These are phyloP conservation scores for Lamellibrachia columna DNA, from an alignment of 2,888 invertebrate genomes.

Conservation along the genomic window DNA sequence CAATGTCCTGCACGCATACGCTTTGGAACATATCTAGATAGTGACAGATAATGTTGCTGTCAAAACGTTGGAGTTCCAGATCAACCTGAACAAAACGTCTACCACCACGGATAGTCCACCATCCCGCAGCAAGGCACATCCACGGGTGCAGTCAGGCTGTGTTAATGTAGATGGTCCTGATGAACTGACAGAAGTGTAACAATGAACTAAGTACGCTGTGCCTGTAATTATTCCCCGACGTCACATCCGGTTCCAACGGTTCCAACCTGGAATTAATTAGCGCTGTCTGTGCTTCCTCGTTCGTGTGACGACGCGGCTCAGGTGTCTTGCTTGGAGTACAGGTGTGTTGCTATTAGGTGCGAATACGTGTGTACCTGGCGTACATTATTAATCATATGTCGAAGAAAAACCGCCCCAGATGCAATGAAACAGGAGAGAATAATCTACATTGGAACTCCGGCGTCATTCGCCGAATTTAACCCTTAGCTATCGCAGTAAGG, in stretches of 20 bases:
- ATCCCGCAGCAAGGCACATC: no score
- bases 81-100: no score
- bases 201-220: not conserved
- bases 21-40: no score
- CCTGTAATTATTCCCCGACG: not conserved
- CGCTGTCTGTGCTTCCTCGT: not conserved
- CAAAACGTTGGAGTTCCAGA: no score
- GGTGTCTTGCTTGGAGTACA: not conserved
- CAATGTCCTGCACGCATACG: no score
- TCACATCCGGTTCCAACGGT: not conserved
- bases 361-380: not conserved
- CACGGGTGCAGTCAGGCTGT: no score
- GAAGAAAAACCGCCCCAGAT: not conserved
- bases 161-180: no score
- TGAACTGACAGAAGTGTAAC: no score
- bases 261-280: not conserved
- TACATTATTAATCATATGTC: not conserved
- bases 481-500: not conserved
- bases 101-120: no score
- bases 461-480: not conserved
- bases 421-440: not conserved
- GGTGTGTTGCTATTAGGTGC: not conserved
- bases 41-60: no score
- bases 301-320: not conserved
- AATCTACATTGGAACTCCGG: not conserved